Percentiles rank a stretch among this genome's conserved stretches.
phyloP scores from a whole-genome alignment of 2,797 vertebrate species.

The Podargus strigoides region DNA sequence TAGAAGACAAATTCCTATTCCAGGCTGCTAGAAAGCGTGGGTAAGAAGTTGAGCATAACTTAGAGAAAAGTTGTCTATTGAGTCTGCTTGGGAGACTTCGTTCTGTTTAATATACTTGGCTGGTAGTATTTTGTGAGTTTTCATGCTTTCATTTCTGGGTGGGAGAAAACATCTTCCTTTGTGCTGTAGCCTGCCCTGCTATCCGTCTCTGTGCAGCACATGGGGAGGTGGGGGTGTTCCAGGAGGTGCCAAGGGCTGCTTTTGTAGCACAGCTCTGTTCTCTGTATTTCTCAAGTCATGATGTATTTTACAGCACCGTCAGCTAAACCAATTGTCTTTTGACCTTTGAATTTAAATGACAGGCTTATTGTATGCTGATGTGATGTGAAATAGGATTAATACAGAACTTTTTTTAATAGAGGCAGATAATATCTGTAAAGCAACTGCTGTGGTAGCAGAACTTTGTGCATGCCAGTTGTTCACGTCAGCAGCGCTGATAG shows the following conservation, averaged over 20 bases:
- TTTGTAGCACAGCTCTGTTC: not conserved
- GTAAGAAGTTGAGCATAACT: not conserved
- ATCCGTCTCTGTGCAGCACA: not conserved
- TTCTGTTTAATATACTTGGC: not conserved
- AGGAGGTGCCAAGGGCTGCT: not conserved
- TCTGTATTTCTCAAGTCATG: not conserved
- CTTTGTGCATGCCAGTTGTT: not conserved
- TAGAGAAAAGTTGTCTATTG: not conserved
- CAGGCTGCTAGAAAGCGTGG: not conserved
- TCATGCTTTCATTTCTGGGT: not conserved
- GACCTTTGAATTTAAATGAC: not conserved
- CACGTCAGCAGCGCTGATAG: not conserved
- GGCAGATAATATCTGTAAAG: slow-evolving; percentile 2
- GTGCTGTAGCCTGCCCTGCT: not conserved
- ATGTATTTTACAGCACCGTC: not conserved
- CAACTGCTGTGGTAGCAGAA: not conserved
- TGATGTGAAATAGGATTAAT: slow-evolving; percentile 32
- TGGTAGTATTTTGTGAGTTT: not conserved
- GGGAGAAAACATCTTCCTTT: not conserved
- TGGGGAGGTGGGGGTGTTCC: not conserved
- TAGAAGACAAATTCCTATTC: not conserved
- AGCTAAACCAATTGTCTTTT: slow-evolving; percentile 1
- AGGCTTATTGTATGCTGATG: slow-evolving; percentile 17
- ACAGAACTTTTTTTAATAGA: not conserved
- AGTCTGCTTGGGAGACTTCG: not conserved